Percentiles rank a stretch among this genome's conserved stretches.
Evolutionary conservation across 2,113 vertebrate species (phyloP).

Genomic region (Platanista minor): DNA sequence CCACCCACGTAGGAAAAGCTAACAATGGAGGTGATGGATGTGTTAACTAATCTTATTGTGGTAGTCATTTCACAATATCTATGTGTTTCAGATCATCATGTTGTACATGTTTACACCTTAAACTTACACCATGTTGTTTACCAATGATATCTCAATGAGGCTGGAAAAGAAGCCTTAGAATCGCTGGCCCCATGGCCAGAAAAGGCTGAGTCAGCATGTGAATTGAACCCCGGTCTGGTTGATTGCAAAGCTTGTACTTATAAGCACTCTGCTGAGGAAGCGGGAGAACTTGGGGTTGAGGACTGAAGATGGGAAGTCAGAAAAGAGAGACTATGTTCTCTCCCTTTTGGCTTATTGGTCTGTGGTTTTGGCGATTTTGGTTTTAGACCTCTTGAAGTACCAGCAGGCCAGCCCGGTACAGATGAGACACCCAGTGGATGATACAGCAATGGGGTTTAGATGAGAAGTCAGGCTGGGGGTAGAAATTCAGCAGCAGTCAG

Average conservation of each 20-base stretch:
- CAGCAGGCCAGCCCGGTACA: neutral
- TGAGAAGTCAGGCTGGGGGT: neutral
- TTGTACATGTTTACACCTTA: neutral
- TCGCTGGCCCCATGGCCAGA: neutral
- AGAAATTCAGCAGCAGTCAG: neutral
- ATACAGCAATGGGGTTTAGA: neutral
- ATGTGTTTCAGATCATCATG: neutral
- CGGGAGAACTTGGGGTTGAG: neutral
- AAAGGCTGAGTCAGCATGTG: neutral
- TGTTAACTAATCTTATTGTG: neutral
- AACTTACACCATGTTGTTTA: neutral
- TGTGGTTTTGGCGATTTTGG: neutral
- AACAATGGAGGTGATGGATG: neutral
- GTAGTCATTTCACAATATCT: neutral
- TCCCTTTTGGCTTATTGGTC: neutral
- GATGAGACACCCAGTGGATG: neutral
- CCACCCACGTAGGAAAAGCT: neutral
- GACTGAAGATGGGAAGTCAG: neutral
- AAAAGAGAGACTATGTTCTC: neutral
- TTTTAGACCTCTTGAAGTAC: neutral
- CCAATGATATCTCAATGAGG: neutral
- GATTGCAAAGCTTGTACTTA: neutral
- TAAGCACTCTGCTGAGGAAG: neutral
- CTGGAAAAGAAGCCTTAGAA: neutral
- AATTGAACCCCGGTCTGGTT: neutral